Evolutionary conservation across 2,888 invertebrate genomes (phyloP).

Genomic region (Phorcus lineatus): DNA sequence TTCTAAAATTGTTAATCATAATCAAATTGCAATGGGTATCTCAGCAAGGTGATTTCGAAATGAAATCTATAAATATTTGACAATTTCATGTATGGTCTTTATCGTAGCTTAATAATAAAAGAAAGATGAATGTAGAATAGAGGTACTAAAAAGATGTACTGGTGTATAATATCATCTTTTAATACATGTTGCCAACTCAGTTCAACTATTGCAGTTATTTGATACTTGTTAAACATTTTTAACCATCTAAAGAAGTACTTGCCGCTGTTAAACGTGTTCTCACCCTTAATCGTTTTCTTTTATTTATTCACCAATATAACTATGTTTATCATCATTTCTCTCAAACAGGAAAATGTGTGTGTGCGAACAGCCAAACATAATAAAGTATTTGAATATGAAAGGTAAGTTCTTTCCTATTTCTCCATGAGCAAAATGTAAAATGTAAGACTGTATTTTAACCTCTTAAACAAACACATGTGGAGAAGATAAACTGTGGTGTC

Average conservation of each 20-base stretch:
- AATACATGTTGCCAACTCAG: too few species aligned
- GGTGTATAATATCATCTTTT: too few species aligned
- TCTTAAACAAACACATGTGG: too few species aligned
- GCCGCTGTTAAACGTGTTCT: too few species aligned
- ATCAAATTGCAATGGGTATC: neutral
- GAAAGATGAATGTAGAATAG: neutral
- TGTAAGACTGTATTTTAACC: too few species aligned
- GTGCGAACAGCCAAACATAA: constrained; percentile 65
- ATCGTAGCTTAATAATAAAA: neutral
- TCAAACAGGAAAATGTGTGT: constrained; percentile 66
- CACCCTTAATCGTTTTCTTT: neutral
- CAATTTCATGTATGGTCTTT: neutral
- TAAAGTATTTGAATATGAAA: constrained; percentile 71
- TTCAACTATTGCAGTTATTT: too few species aligned
- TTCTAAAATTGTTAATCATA: too few species aligned
- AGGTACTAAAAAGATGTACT: neutral
- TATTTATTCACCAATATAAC: neutral
- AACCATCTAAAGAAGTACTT: too few species aligned
- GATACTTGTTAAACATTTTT: too few species aligned
- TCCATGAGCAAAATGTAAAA: too few species aligned
- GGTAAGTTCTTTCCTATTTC: constrained; percentile 42
- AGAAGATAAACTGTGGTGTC: too few species aligned
- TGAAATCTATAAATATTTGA: neutral
- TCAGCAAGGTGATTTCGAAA: neutral
- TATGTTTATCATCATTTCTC: constrained; percentile 10